Evolutionary conservation across 92 coral and sea anemone species (phyloP).

Genomic region (Palythoa grandis): DNA sequence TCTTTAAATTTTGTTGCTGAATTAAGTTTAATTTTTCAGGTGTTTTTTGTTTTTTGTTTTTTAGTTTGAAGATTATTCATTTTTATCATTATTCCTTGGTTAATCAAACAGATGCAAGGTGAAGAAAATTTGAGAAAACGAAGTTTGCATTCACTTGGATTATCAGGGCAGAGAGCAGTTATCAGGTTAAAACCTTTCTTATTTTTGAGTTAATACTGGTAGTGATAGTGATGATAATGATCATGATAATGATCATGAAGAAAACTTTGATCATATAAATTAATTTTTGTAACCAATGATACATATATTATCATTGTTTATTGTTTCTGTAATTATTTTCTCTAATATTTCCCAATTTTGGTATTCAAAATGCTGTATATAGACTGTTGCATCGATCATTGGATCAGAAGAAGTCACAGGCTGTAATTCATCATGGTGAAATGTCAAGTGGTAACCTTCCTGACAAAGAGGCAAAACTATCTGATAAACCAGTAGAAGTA

Average conservation of each 20-base stretch:
- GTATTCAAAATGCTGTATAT: not conserved
- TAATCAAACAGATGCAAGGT: conserved; percentile 68
- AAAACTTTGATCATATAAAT: not conserved
- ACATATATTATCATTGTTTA: not conserved
- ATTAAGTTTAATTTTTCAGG: too few relatives aligned
- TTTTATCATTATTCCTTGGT: not conserved
- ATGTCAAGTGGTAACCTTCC: not conserved
- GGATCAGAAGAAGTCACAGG: not conserved
- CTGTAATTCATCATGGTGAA: not conserved
- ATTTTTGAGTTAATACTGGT: not conserved
- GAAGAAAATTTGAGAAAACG: conserved; percentile 66
- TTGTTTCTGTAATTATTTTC: not conserved
- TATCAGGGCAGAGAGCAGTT: conserved; percentile 87
- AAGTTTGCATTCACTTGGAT: conserved; percentile 86
- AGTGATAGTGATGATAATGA: not conserved
- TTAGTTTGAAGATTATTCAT: too few relatives aligned
- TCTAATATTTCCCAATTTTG: not conserved
- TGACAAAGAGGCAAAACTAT: not conserved
- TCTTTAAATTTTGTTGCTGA: too few relatives aligned
- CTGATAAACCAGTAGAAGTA: not conserved
- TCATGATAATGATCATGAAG: not conserved
- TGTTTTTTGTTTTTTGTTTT: too few relatives aligned
- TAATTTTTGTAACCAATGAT: not conserved
- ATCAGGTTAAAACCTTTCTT: conserved; percentile 66
- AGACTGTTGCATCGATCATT: conserved; percentile 31